Conservation (phyloP, 2,797 vertebrate genomes). For the Mormyrops attenuatus region DNA sequence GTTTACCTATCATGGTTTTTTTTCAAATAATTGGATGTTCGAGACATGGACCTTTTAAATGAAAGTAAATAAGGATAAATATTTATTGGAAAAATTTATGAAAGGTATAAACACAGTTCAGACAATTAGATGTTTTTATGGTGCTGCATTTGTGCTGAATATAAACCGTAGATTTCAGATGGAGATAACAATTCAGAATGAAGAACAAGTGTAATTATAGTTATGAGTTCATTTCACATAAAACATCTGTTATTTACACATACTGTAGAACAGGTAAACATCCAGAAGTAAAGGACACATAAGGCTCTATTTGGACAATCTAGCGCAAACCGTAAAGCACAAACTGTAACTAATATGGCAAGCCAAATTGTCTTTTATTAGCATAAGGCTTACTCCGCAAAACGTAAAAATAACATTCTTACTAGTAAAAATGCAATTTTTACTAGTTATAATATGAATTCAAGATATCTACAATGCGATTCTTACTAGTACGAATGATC, state of each 20-base stretch:
- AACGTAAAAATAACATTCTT: no score
- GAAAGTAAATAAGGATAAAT: slow-evolving; percentile 46
- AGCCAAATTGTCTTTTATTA: no score
- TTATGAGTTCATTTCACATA: slow-evolving; percentile 72
- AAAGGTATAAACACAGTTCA: slow-evolving; percentile 63
- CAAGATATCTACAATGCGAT: no score
- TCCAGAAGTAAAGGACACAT: slow-evolving; percentile 46
- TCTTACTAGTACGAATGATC: no score
- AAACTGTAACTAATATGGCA: no score
- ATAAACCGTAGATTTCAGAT: slow-evolving; percentile 56
- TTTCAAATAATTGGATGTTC: neutral
- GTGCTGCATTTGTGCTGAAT: neutral
- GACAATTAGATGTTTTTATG: slow-evolving; percentile 33
- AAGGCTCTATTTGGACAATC: slow-evolving; percentile 9
- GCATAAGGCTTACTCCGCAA: no score
- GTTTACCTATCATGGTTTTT: neutral
- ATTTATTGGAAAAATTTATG: slow-evolving; percentile 73
- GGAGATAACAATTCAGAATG: slow-evolving; percentile 51
- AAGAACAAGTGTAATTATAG: slow-evolving; percentile 62
- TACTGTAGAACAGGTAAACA: slow-evolving; percentile 48
- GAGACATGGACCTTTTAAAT: neutral
- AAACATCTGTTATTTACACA: slow-evolving; percentile 66
- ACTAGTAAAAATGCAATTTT: neutral
- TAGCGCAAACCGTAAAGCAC: no score
- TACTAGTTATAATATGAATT: no score